Percentiles rank a stretch among this genome's conserved stretches.
Conservation (phyloP, 2,888 invertebrate species). For the Incurvaria masculella region DNA sequence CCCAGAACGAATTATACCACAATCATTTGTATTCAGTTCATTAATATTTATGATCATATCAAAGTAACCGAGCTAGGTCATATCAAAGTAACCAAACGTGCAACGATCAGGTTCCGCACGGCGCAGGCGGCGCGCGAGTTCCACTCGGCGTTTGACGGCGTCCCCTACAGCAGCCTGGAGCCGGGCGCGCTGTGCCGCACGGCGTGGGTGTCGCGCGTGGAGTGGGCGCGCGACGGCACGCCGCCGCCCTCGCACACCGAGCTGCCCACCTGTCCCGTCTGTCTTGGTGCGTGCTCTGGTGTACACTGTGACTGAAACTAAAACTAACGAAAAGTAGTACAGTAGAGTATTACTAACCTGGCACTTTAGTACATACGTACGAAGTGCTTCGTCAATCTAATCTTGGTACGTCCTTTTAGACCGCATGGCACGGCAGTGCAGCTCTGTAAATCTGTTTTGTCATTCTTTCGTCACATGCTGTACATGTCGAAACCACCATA, state of each 20-base stretch:
- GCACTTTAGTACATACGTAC: neutral
- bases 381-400: no score
- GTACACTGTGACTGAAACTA: no score
- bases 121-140: slow-evolving; percentile 86
- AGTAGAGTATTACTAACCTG: neutral
- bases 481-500: no score
- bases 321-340: neutral
- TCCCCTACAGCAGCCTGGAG: slow-evolving; percentile 90
- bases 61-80: no score
- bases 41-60: no score
- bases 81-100: no score
- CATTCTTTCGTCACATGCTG: no score
- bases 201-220: slow-evolving; percentile 93
- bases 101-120: slow-evolving; percentile 57
- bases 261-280: slow-evolving; percentile 95
- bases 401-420: no score
- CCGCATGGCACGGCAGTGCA: no score
- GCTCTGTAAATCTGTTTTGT: no score
- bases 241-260: slow-evolving; percentile 82
- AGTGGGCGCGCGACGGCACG: slow-evolving; percentile 75
- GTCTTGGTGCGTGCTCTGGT: slow-evolving; percentile 56
- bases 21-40: no score
- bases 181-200: slow-evolving; percentile 88
- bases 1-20: no score
- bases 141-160: slow-evolving; percentile 89